Percentiles rank a stretch among this genome's conserved stretches.
phyloP scores from a whole-genome alignment of 2,113 vertebrate genomes.

The Procavia capensis region DNA sequence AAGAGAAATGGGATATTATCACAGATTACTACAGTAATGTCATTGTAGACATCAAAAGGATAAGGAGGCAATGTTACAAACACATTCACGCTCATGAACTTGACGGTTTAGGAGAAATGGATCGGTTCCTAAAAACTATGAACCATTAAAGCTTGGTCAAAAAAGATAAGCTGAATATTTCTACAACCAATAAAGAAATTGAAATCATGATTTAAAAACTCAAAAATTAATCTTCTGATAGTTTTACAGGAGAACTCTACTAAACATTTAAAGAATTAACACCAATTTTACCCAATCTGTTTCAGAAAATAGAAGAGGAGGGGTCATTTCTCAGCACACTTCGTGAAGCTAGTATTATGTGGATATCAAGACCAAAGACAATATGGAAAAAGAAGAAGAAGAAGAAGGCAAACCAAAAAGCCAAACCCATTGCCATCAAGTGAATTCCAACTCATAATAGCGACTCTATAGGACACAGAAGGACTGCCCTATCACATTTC shows the following conservation, averaged over 20 bases:
- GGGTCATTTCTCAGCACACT: not conserved
- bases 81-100: not conserved
- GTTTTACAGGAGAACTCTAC: not conserved
- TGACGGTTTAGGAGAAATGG: not conserved
- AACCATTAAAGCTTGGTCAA: not conserved
- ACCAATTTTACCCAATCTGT: not conserved
- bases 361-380: not conserved
- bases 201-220: not conserved
- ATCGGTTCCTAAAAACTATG: not conserved
- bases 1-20: not conserved
- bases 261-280: slow-evolving; percentile 7
- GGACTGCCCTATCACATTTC: too few relatives aligned
- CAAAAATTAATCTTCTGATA: not conserved
- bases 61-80: not conserved
- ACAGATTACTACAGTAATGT: not conserved
- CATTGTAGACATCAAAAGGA: not conserved
- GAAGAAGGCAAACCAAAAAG: too few relatives aligned
- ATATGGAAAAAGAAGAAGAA: not conserved
- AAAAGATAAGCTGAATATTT: not conserved
- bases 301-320: not conserved
- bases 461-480: too few relatives aligned
- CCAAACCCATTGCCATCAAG: too few relatives aligned
- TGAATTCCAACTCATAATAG: too few relatives aligned
- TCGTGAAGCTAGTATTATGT: not conserved
- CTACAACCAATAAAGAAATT: not conserved